Evolutionary conservation across 2,113 vertebrate genomes (phyloP), one percentile per base, ranked within the genome.

Genomic region (Seriola rivoliana): DNA sequence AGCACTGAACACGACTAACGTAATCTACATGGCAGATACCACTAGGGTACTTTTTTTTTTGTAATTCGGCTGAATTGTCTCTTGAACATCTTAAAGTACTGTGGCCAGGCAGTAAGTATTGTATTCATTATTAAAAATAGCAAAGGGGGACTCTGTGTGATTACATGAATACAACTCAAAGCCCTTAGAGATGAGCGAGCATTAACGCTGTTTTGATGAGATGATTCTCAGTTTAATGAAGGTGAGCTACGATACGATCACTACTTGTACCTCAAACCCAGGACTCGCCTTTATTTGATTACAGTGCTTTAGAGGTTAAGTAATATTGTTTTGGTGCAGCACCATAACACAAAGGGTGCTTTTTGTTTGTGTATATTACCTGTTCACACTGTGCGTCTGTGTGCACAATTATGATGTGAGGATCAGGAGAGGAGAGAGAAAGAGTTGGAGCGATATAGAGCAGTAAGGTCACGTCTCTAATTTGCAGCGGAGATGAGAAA

Each of bases 401-500:
- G 17, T 25, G 81, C 76, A 78, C 80, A 76, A 87, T 89, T 76
- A 81, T 71, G 83, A 82, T 71, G 44, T 14, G 67, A 42, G 71
- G 65, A 59, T 66, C 75, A 55, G 70, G 25, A 25, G 73, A 59
- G 79, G 44, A 52, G 76, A 75, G 78, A 72, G 78, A 82, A 68
- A 62, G 73, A 77, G 81, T 59, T 17, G 64, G 36, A 83, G 64
- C 11, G 55, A 64, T 42, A 25, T 1, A 29, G 81, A 84, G 83
- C 67, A 8, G 54, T 63, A 21, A 88, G 88, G 90, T 92, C 82
- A 64, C 82, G 25, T 88, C 92, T 86, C 84, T 93, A 91, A 93
- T 94, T 94, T 93, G 79, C 87, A 85, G 88, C 73, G 55, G 86
- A 90, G 90, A 92, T 93, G 90, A 90, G 88, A 87, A 87, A 89